Evolutionary conservation across 2,113 vertebrate species (phyloP).

Genomic region (Odocoileus hemionus): DNA sequence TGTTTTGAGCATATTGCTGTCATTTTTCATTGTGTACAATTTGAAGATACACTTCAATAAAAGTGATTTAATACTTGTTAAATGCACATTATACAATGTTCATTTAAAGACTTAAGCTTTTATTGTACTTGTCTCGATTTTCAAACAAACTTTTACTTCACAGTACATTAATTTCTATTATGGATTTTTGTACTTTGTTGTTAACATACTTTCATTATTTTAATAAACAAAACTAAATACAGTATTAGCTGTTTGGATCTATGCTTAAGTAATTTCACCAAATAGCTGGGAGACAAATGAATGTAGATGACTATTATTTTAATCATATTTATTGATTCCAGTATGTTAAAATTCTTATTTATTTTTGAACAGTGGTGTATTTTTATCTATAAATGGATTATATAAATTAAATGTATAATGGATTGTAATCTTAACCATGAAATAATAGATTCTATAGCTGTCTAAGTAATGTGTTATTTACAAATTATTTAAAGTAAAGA

Average conservation of each 20-base stretch:
- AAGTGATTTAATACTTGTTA: constrained; percentile 53
- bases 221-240: constrained; percentile 72
- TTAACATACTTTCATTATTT: constrained; percentile 76
- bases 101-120: constrained; percentile 62
- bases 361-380: constrained; percentile 79
- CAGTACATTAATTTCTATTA: constrained; percentile 80
- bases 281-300: constrained; percentile 68
- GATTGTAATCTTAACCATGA: constrained; percentile 81
- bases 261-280: constrained; percentile 67
- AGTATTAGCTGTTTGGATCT: constrained; percentile 60
- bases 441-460: constrained; percentile 73
- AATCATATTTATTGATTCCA: constrained; percentile 78
- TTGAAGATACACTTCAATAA: constrained; percentile 51
- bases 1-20: background rate
- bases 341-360: constrained; percentile 76
- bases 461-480: constrained; percentile 81
- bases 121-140: constrained; percentile 65
- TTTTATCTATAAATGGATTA: constrained; percentile 83
- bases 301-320: constrained; percentile 66
- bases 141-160: constrained; percentile 78
- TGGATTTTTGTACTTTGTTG: constrained; percentile 68
- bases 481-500: constrained; percentile 81
- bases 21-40: constrained; percentile 52
- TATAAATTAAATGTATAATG: constrained; percentile 67
- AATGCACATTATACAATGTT: constrained; percentile 37